phyloP scores from a whole-genome alignment of 2,797 vertebrate genomes.

The Pseudochromis fuscus region DNA sequence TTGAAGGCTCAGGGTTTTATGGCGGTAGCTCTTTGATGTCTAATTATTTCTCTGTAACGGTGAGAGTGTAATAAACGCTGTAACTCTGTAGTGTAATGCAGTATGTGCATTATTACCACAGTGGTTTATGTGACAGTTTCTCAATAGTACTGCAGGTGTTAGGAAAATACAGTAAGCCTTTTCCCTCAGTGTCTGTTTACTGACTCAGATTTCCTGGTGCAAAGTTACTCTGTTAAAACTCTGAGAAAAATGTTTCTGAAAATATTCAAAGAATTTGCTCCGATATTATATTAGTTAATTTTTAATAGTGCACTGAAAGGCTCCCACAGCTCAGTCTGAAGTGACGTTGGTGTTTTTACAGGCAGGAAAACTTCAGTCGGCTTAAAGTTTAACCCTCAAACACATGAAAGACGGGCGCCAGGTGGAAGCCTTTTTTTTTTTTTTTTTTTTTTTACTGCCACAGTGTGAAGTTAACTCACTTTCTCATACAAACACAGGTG shows the following conservation, averaged over 20 bases:
- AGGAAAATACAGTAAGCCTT: too few species aligned
- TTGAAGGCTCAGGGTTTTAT: neutral
- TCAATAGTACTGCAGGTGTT: too few species aligned
- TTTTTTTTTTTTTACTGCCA: slow-evolving; percentile 25
- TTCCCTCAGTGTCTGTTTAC: too few species aligned
- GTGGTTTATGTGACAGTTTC: neutral
- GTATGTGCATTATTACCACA: neutral
- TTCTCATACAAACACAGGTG: slow-evolving; percentile 42
- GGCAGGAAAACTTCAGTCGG: neutral
- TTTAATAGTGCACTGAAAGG: too few species aligned
- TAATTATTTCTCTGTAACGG: neutral
- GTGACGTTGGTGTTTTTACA: neutral
- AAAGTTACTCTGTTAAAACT: too few species aligned
- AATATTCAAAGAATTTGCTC: too few species aligned
- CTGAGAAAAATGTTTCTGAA: too few species aligned
- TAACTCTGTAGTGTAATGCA: neutral
- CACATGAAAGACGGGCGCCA: slow-evolving; percentile 28
- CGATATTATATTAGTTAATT: too few species aligned
- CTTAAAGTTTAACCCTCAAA: neutral
- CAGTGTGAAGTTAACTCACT: slow-evolving; percentile 38
- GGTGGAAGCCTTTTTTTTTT: slow-evolving; percentile 30
- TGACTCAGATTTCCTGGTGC: too few species aligned
- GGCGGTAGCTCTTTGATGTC: neutral
- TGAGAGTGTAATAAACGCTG: too few species aligned
- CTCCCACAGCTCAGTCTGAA: neutral